Evolutionary conservation across 53 echinoderm and acorn worm species (phyloP).

Genomic region (Stichopus horrens): DNA sequence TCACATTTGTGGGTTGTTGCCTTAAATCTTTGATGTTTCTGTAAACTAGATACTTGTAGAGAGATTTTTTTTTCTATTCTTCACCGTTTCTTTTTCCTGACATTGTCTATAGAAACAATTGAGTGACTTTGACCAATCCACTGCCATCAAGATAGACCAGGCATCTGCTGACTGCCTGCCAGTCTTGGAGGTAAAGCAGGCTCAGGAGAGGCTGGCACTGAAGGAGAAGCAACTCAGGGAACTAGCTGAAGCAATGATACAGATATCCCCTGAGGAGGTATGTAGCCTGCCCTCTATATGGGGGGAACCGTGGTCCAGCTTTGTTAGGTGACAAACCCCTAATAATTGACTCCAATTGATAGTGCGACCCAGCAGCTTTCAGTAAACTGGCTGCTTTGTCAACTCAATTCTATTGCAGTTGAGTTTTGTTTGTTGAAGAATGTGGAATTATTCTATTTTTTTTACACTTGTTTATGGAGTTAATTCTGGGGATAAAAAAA

Average conservation of each 20-base stretch:
- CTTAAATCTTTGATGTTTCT: too few relatives aligned
- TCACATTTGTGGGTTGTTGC: neutral
- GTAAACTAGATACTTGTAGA: too few relatives aligned
- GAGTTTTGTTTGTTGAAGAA: too few relatives aligned
- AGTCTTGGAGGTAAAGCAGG: conserved; percentile 84
- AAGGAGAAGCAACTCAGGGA: conserved; percentile 92
- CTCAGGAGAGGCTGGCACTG: conserved; percentile 84
- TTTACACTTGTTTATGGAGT: too few relatives aligned
- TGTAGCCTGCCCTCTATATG: neutral
- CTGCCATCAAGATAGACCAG: conserved; percentile 80
- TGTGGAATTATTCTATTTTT: too few relatives aligned
- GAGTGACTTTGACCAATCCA: conserved; percentile 78
- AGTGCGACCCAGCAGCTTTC: neutral
- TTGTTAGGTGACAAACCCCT: too few relatives aligned
- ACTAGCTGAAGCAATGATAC: conserved; percentile 92
- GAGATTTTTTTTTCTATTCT: too few relatives aligned
- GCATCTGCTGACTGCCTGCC: conserved; percentile 83
- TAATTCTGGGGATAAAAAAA: too few relatives aligned
- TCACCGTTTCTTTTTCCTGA: too few relatives aligned
- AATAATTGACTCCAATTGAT: too few relatives aligned
- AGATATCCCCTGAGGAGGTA: conserved; percentile 89
- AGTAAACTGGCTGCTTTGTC: neutral
- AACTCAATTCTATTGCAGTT: neutral
- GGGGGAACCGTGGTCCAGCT: too few relatives aligned
- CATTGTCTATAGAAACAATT: conserved; percentile 80